Base-by-base conservation (phyloP, 2,888 invertebrate species). In the Brassicogethes aeneus region DNA sequence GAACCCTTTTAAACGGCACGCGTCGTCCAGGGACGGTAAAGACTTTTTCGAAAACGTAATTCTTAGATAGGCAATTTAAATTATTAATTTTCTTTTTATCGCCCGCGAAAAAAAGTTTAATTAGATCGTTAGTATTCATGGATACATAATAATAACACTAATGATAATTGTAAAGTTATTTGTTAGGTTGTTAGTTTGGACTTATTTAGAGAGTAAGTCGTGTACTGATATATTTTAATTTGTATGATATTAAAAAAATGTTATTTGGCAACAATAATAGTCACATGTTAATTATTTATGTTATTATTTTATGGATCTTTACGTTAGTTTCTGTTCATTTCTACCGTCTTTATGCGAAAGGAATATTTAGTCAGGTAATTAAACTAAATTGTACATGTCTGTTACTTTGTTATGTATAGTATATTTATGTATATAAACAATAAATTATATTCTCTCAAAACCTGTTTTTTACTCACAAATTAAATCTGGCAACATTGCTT, bases 1-100 rank as follows among this genome's bases (percentile, higher is more conserved):
- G 85, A 85, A 85, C 62, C 83, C 83, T 0, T 85, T 85, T 69
- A 75, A 80, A 45, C 72, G 81, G 36, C 74, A 80, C 42, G 70
- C 75, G 2, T 61, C 71, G 1, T 58, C 73, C 1, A 73, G 78
- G 39, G 73, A 74, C 55, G 77, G 73, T 59, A 74, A 67, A 54
- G 66, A 66, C 50, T 66, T 63, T 45, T 67, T 61, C 39, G 68
- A 69, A 39, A 69, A 68, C 47, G 65, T 69, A 40, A 69, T 69
- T 42, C 52, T 69, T 38, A 53, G 65, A 59, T 66, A 55, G 14
- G 10, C 10, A 23, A 7, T 23, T 10, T 23, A n/a, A n/a, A n/a
- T n/a, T n/a, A n/a, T n/a, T n/a, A n/a, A n/a, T n/a, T n/a, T n/a
- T n/a, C n/a, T n/a, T n/a, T n/a, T n/a, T n/a, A n/a, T n/a, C n/a